Conservation (phyloP, 1,140 invertebrate genomes). For the Bombus superbus region DNA sequence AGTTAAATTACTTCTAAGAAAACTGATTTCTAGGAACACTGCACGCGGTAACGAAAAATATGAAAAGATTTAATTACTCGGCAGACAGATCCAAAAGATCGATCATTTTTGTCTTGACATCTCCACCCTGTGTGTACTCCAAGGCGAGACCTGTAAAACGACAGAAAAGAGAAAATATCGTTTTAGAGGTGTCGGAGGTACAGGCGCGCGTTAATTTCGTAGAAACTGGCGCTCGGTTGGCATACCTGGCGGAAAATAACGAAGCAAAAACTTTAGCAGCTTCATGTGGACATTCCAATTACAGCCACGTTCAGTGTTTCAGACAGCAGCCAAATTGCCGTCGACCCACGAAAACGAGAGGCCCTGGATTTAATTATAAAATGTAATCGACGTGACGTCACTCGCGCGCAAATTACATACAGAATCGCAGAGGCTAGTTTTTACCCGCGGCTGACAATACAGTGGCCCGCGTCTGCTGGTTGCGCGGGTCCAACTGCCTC, state of each 20-base stretch:
- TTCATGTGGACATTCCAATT: conserved; percentile 82
- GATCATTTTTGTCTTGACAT: conserved; percentile 85
- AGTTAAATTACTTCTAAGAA: neutral
- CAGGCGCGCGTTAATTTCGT: conserved; percentile 4
- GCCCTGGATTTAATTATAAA: conserved; percentile 62
- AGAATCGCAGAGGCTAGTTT: conserved; percentile 28
- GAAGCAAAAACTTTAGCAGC: conserved; percentile 86
- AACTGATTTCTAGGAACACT: neutral
- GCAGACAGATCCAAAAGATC: conserved; percentile 85
- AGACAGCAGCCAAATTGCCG: conserved; percentile 20
- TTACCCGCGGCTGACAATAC: conserved; percentile 28
- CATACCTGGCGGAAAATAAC: conserved; percentile 87
- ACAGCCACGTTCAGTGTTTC: conserved; percentile 44
- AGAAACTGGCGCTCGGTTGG: neutral
- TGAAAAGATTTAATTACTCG: conserved; percentile 80
- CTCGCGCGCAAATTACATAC: conserved; percentile 7
- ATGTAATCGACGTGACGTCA: conserved; percentile 32
- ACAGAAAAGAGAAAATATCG: too few species aligned
- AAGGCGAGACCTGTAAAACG: conserved; percentile 82
- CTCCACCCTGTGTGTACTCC: conserved; percentile 84
- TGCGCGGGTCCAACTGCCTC: neutral
- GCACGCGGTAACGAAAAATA: neutral
- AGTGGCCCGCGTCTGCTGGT: neutral
- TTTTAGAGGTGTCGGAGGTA: neutral
- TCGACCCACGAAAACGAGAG: neutral